A percentile compares a stretch with the other conserved stretches of the same genome.
These are phyloP conservation scores for Miltochrista miniata DNA, from an alignment of 2,888 invertebrate species.

Conservation along the genomic window DNA sequence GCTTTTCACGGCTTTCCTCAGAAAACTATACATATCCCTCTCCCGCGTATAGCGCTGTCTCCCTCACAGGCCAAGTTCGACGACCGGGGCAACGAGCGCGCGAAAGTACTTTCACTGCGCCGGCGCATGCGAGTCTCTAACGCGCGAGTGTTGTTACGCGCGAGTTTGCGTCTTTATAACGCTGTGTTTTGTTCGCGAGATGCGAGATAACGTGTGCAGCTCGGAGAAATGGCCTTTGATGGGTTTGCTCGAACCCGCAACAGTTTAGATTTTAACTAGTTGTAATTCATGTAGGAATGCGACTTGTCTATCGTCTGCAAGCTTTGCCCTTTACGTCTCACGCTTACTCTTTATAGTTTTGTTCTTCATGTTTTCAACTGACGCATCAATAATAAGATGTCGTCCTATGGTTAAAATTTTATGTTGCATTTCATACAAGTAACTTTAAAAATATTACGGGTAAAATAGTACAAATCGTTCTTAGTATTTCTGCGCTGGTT, in stretches of 20 bases:
- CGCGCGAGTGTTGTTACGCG: constrained; percentile 55
- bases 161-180: constrained; percentile 62
- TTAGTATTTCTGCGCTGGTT: too few species aligned
- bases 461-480: too few species aligned
- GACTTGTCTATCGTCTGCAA: constrained; percentile 43
- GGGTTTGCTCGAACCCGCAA: constrained; percentile 42
- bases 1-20: constrained; percentile 75
- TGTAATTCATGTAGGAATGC: constrained; percentile 72
- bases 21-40: constrained; percentile 60
- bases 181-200: constrained; percentile 48
- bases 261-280: constrained; percentile 58
- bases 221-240: constrained; percentile 61
- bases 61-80: constrained; percentile 63
- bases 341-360: constrained; percentile 35
- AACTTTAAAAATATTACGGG: too few species aligned
- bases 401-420: too few species aligned
- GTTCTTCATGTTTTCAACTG: neutral
- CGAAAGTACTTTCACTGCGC: constrained; percentile 83
- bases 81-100: constrained; percentile 81
- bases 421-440: too few species aligned
- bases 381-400: neutral
- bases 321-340: constrained; percentile 25
- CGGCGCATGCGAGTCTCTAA: constrained; percentile 70
- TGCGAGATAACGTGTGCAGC: constrained; percentile 50
- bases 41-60: constrained; percentile 48